Evolutionary conservation across 2,113 vertebrate genomes (phyloP).

Genomic region (Saccopteryx leptura): DNA sequence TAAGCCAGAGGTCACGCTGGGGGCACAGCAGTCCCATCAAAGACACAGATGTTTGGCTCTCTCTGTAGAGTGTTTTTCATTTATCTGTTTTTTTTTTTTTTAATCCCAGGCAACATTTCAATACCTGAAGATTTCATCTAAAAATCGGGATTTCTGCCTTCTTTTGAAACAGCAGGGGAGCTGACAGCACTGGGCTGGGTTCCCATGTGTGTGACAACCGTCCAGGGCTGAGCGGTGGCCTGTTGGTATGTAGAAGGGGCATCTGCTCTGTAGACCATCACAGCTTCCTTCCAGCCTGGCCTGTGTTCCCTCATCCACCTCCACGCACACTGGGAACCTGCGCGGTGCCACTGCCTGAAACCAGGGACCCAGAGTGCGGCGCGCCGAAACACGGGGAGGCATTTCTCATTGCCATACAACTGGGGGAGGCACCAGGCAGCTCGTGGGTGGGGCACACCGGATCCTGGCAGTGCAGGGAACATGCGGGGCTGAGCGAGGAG

Average conservation of each 20-base stretch:
- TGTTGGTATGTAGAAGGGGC: neutral
- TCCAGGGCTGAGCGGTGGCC: neutral
- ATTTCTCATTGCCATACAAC: neutral
- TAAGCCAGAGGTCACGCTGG: neutral
- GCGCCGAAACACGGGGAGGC: neutral
- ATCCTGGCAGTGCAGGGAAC: neutral
- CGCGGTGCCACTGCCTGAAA: neutral
- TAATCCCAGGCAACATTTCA: neutral
- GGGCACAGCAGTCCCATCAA: too few relatives aligned
- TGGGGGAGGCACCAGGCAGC: neutral
- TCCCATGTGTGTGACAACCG: rapidly evolving
- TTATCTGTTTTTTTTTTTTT: neutral
- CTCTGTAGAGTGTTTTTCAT: neutral
- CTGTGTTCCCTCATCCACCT: rapidly evolving
- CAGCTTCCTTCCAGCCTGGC: neutral
- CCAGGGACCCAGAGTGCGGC: neutral
- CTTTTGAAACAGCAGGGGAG: neutral
- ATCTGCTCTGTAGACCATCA: neutral
- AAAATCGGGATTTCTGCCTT: neutral
- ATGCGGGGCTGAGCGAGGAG: rapidly evolving
- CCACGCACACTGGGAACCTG: rapidly evolving
- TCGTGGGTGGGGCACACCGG: neutral
- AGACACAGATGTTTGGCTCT: neutral
- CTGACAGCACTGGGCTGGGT: neutral
- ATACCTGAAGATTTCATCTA: neutral